Conservation (phyloP, 2,113 vertebrate genomes). For the Mohoua ochrocephala region DNA sequence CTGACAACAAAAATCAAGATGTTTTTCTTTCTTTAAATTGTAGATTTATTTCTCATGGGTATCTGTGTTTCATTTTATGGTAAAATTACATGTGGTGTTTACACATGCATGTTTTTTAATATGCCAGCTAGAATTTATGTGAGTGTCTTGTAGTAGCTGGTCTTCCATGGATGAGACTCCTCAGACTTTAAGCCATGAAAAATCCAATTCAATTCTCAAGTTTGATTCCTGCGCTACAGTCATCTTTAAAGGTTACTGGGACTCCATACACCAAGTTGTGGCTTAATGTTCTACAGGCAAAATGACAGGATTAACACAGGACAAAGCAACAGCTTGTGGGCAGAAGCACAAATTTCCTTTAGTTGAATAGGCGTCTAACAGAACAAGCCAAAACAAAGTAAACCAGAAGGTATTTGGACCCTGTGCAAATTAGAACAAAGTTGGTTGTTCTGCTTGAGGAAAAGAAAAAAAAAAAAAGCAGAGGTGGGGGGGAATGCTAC, state of each 20-base stretch:
- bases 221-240: neutral
- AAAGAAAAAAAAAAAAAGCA: rapidly evolving
- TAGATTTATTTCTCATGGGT: neutral
- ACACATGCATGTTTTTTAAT: rapidly evolving
- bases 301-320: neutral
- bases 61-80: neutral
- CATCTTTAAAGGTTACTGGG: neutral
- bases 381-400: neutral
- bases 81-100: neutral
- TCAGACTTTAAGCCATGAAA: neutral
- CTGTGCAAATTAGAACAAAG: neutral
- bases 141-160: neutral
- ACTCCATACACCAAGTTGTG: neutral
- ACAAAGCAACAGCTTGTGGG: neutral
- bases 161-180: neutral
- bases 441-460: neutral
- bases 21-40: neutral
- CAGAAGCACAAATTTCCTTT: neutral
- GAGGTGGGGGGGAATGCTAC: rapidly evolving
- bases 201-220: neutral
- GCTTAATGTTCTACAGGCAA: neutral
- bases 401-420: neutral
- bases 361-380: neutral
- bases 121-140: neutral
- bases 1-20: neutral